Evolutionary conservation across 2,797 vertebrate species (phyloP), one percentile per base, ranked within the genome.

Genomic region (Forpus xanthops): DNA sequence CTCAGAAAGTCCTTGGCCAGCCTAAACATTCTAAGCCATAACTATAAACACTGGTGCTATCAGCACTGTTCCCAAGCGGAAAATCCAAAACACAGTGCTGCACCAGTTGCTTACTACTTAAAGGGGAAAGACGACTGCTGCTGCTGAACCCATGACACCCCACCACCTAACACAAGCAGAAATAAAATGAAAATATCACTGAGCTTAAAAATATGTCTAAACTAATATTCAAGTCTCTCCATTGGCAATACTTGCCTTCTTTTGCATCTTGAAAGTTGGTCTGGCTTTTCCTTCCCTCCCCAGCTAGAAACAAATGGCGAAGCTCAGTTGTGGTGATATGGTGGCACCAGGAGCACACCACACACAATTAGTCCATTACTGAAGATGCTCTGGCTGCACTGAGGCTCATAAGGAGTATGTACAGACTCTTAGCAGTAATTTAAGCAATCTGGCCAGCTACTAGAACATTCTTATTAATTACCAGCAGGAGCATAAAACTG

Each of bases 331-430:
- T 47, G 53, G 8, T 1, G 5, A 3, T 19, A 25, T 8, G 30
- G 33, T 24, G 50, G 45, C 42, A 88, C 62, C 41, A 68, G 31
- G 27, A 65, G 19, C 68, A 65, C 24, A 25, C 12, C 61, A 52
- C 35, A 45, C 8, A 31, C 23, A 42, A 16, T 16, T 15, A 52
- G 45, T 12, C 61, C 25, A 2, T 50, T 21, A 15, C 12, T 18
- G 21, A 21, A 75, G 42, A 58, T 28, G 14, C 18, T 23, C 41
- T 75, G 37, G 11, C 58, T 37, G 23, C 28, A 56, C 28, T 1
- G 1, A 0, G 0, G 53, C 31, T 64, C 10, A 0, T 28, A 37
- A 72, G 28, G 24, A 53, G 16, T 35, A 56, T 12, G 15, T 14
- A 15, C 27, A 53, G n/a, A 41, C 72, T 58, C 37, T 15, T 33